Evolutionary conservation across 2,888 invertebrate species (phyloP).

Genomic region (Dermolepida albohirtum): DNA sequence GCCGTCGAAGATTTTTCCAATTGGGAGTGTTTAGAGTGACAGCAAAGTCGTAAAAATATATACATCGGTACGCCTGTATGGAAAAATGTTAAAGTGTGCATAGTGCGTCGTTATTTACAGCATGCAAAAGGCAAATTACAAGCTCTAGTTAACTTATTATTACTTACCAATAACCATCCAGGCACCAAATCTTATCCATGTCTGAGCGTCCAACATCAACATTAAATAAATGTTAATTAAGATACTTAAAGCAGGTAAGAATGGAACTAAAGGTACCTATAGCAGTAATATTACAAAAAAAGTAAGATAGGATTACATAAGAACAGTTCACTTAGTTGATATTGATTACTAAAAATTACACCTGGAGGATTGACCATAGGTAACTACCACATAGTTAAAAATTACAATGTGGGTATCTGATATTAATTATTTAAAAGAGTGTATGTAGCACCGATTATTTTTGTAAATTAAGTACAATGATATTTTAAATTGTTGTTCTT

Average conservation of each 20-base stretch:
- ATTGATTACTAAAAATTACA: no score
- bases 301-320: neutral
- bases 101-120: slow-evolving; percentile 56
- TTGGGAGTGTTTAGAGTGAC: slow-evolving; percentile 17
- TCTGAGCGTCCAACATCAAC: slow-evolving; percentile 79
- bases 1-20: slow-evolving; percentile 1
- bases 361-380: no score
- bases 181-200: slow-evolving; percentile 86
- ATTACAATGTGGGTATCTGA: no score
- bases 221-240: slow-evolving; percentile 87
- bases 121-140: slow-evolving; percentile 46
- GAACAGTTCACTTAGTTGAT: no score
- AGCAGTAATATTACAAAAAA: slow-evolving; percentile 49
- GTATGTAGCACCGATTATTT: no score
- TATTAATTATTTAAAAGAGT: no score
- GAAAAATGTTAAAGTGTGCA: slow-evolving; percentile 52
- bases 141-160: neutral
- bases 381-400: no score
- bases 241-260: slow-evolving; percentile 84
- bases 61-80: slow-evolving; percentile 61
- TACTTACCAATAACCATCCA: slow-evolving; percentile 84
- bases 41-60: slow-evolving; percentile 41
- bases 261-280: slow-evolving; percentile 86
- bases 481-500: no score
- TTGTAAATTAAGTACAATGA: no score